Evolutionary conservation across 2,888 invertebrate species (phyloP), one percentile per base, ranked within the genome.

Genomic region (Dolomedes plantarius): DNA sequence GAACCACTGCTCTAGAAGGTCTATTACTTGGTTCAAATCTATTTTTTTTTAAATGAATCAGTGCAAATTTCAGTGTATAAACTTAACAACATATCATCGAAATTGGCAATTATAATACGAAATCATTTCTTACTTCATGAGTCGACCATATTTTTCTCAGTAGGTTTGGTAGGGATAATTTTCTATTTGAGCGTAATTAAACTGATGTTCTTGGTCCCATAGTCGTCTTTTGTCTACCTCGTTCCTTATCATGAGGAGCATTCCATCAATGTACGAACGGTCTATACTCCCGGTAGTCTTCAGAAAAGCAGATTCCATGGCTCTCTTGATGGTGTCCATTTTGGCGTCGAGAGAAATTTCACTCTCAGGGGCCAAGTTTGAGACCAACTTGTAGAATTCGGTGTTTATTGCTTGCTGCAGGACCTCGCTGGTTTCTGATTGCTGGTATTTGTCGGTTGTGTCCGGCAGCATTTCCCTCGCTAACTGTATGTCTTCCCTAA

Each of bases 291-390:
- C 78, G 0, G 64, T 64, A 0, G 31, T 41, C 16, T 56, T 39
- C 13, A 41, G 13, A 23, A 78, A 23, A 23, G 78, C 29, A 16
- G 27, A 16, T 39, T 71, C 36, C 13, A 78, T 7, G 29, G 71
- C 41, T 16, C 29, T 28, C 0, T 23, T 39, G 23, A 78, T 78
- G 41, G 39, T 71, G 0, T 64, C 31, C 31, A 72, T 39, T 23
- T 69, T 39, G 19, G 68, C 29, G 11, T 56, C 71, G 39, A 27
- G 39, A 31, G 56, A 46, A 9, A 50, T 1, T 11, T 67, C 68
- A 0, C 65, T 65, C 7, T 64, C 19, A 7, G 5, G 13, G 16
- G 29, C 31, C 1, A 65, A n/a, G 11, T 65, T 28, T 13, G 65
- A 31, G 1, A 65, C n/a, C 1, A 65, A 1, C n/a, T 6, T n/a